These are phyloP conservation scores for Melopsittacus undulatus DNA, from an alignment of 2,797 vertebrate genomes.

Conservation along the genomic window DNA sequence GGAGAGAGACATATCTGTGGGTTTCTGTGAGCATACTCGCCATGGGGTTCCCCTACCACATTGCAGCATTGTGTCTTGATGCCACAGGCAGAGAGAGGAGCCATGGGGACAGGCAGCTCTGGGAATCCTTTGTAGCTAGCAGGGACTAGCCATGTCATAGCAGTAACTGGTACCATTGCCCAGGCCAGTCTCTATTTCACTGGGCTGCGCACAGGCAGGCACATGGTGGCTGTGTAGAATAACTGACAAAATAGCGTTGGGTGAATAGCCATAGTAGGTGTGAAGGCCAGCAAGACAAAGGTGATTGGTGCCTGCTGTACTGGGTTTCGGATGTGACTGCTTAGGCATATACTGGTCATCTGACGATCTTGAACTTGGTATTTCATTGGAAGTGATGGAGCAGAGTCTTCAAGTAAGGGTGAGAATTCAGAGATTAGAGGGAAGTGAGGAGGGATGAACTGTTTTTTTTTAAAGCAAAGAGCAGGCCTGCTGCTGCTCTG, in stretches of 20 bases:
- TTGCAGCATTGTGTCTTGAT: not conserved
- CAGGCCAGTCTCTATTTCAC: not conserved
- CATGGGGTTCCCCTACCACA: not conserved
- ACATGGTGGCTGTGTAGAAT: not conserved
- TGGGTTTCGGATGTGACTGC: not conserved
- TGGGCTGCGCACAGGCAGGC: not conserved
- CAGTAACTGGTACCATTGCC: not conserved
- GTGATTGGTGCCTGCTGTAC: not conserved
- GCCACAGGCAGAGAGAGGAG: not conserved
- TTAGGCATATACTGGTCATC: not conserved
- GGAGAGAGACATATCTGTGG: not conserved
- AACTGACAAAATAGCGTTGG: not conserved
- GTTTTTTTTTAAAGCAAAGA: not conserved
- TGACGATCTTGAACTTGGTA: not conserved
- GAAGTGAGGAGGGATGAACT: not conserved
- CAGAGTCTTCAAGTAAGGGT: not conserved
- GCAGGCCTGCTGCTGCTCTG: not conserved
- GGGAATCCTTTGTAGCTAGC: not conserved
- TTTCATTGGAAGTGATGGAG: not conserved
- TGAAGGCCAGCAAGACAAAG: not conserved
- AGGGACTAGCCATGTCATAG: not conserved
- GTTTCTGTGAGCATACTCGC: not conserved
- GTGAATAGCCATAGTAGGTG: not conserved
- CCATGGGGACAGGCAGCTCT: accelerated
- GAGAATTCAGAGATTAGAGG: not conserved